A percentile compares a stretch with the other conserved stretches of the same genome.
These are phyloP conservation scores for Aegotheles bennettii DNA, from an alignment of 2,113 vertebrate genomes.

Conservation along the genomic window DNA sequence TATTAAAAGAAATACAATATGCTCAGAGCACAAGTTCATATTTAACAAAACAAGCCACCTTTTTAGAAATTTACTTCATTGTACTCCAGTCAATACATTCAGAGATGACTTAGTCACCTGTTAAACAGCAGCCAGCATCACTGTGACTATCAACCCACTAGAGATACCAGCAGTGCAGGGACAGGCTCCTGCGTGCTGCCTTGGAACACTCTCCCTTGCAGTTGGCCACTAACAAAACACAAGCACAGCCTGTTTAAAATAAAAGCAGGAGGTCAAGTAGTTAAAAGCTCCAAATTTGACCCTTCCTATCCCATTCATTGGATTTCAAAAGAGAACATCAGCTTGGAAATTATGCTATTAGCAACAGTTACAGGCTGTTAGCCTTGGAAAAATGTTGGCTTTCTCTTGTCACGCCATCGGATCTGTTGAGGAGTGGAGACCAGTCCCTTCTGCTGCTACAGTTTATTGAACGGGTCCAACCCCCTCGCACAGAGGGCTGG, in stretches of 20 bases:
- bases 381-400: neutral
- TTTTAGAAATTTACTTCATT: neutral
- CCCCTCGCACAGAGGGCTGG: fast-evolving
- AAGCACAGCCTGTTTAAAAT: neutral
- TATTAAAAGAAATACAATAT: neutral
- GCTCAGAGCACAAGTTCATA: neutral
- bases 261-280: neutral
- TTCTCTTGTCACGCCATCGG: fast-evolving
- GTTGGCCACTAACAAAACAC: neutral
- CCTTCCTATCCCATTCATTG: neutral
- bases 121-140: neutral
- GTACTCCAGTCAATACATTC: neutral
- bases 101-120: constrained; percentile 37
- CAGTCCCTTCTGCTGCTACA: neutral
- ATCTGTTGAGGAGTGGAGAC: fast-evolving
- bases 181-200: neutral
- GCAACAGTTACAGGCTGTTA: neutral
- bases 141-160: neutral
- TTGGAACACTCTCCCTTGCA: neutral
- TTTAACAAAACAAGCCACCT: constrained; percentile 29
- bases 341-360: neutral
- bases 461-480: neutral
- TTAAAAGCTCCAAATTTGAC: constrained; percentile 10
- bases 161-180: neutral
- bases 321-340: neutral